These are phyloP conservation scores for Mongoloraphidia duomilia DNA, from an alignment of 2,888 invertebrate genomes.

Conservation along the genomic window DNA sequence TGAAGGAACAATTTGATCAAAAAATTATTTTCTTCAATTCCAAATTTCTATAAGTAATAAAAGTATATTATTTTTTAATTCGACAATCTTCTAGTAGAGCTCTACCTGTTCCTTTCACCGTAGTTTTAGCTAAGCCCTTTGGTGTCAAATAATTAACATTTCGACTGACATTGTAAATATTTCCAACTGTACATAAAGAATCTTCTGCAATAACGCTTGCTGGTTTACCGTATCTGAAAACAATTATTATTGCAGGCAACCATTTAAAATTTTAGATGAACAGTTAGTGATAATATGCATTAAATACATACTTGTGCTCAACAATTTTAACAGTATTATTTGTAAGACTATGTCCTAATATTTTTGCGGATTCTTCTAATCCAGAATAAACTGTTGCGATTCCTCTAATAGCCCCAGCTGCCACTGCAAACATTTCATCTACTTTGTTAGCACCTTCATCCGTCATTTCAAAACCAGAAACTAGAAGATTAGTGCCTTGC, in stretches of 20 bases:
- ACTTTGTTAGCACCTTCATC: conserved; percentile 38
- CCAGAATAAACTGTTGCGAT: conserved; percentile 55
- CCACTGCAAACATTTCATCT: conserved; percentile 46
- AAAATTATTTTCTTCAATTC: no score
- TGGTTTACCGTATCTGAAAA: conserved; percentile 49
- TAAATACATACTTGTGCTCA: conserved; percentile 45
- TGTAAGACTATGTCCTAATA: conserved; percentile 46
- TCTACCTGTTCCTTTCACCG: conserved; percentile 46
- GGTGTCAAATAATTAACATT: conserved; percentile 51
- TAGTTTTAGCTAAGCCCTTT: conserved; percentile 46
- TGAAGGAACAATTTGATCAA: no score
- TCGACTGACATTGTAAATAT: conserved; percentile 47
- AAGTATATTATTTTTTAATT: no score
- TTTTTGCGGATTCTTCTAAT: conserved; percentile 52
- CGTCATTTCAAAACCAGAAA: conserved; percentile 38
- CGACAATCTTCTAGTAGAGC: conserved; percentile 31
- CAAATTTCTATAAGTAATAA: no score
- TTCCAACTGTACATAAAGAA: conserved; percentile 53
- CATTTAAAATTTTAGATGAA: background rate
- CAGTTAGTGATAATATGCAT: background rate
- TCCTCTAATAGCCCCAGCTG: conserved; percentile 54
- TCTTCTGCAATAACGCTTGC: conserved; percentile 49
- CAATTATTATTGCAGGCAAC: conserved; percentile 1
- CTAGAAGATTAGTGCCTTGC: conserved; percentile 43
- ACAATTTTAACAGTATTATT: conserved; percentile 62